A percentile compares a stretch with the other conserved stretches of the same genome.
These are phyloP conservation scores for Dermochelys coriacea DNA, from an alignment of 2,797 vertebrate species.

Conservation along the genomic window DNA sequence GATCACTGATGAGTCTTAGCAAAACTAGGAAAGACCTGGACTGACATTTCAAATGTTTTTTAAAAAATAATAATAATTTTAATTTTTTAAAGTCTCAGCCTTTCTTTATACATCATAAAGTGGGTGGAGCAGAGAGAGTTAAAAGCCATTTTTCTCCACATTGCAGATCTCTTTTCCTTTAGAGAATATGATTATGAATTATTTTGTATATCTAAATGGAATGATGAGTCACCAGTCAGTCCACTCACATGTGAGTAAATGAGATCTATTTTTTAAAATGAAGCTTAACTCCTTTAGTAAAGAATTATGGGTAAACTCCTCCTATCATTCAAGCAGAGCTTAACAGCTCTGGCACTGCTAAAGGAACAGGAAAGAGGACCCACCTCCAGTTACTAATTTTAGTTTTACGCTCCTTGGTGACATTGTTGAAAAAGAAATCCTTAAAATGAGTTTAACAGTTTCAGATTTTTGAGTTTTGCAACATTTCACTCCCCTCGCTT, in stretches of 20 bases:
- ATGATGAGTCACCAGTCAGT: neutral
- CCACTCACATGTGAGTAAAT: neutral
- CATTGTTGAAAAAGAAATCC: neutral
- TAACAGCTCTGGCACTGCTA: neutral
- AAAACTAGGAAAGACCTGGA: neutral
- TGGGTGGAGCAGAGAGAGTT: neutral
- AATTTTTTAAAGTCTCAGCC: neutral
- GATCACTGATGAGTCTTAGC: neutral
- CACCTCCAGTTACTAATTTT: too few species aligned
- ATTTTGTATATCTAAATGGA: neutral
- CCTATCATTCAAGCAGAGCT: neutral
- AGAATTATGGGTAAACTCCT: neutral
- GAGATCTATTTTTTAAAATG: neutral
- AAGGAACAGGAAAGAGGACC: too few species aligned
- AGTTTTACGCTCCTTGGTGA: neutral
- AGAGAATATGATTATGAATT: neutral
- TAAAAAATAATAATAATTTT: neutral
- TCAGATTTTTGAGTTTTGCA: neutral
- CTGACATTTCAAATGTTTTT: rapidly evolving
- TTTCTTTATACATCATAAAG: rapidly evolving
- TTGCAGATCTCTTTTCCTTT: neutral
- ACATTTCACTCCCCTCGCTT: neutral
- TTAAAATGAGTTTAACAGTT: neutral
- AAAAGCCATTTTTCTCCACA: neutral
- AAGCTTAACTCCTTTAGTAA: neutral